Conservation (phyloP, 2,113 vertebrate species). For the Aplodontia rufa region DNA sequence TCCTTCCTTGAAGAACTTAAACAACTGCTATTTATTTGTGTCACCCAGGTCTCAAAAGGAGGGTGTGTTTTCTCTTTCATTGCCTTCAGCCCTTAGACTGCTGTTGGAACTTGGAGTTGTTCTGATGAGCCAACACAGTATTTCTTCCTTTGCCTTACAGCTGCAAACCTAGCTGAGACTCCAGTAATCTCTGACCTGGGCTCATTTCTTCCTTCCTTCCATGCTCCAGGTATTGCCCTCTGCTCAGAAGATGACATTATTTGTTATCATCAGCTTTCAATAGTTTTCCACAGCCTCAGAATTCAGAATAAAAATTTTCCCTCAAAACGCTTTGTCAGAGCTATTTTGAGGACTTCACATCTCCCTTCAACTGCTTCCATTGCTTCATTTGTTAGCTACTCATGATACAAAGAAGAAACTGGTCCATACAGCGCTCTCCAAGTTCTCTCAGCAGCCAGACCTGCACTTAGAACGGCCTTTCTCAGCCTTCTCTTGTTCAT, state of each 20-base stretch:
- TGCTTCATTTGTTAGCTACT: neutral
- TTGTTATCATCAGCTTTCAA: neutral
- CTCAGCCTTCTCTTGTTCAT: neutral
- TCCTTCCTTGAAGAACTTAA: neutral
- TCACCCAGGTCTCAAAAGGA: neutral
- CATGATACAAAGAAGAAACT: neutral
- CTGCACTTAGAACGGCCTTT: neutral
- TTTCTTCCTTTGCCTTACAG: neutral
- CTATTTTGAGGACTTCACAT: neutral
- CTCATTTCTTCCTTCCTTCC: neutral
- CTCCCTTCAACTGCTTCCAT: neutral
- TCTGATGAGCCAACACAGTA: neutral
- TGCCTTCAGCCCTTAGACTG: neutral
- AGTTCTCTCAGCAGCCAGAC: neutral
- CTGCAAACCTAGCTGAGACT: neutral
- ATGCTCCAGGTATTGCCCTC: neutral
- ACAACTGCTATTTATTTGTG: neutral
- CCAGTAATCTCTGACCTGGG: neutral
- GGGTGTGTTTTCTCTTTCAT: neutral
- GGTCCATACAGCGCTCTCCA: neutral
- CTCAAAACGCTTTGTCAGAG: neutral
- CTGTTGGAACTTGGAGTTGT: neutral
- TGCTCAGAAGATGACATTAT: neutral
- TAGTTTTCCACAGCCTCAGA: neutral
- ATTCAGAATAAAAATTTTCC: slow-evolving; percentile 14